A percentile compares a stretch with the other conserved stretches of the same genome.
These are phyloP conservation scores for Hemistola chrysoprasaria DNA, from an alignment of 2,888 invertebrate genomes.

Conservation along the genomic window DNA sequence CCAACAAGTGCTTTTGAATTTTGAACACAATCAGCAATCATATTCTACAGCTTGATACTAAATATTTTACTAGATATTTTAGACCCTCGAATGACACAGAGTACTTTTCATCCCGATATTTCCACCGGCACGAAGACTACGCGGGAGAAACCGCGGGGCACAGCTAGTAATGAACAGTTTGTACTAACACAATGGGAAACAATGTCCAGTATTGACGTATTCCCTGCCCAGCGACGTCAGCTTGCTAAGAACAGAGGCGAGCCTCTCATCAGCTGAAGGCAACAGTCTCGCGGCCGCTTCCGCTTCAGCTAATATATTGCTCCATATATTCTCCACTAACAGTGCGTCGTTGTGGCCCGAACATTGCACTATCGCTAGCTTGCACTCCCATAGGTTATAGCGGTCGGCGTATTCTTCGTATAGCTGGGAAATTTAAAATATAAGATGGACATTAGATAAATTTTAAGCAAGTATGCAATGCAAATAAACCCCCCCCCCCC, in stretches of 20 bases:
- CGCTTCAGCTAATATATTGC: slow-evolving; percentile 88
- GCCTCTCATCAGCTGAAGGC: slow-evolving; percentile 79
- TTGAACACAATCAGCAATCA: too few relatives aligned
- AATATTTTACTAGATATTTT: too few relatives aligned
- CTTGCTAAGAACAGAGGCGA: slow-evolving; percentile 88
- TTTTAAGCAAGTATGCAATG: not conserved
- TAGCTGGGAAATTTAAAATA: slow-evolving; percentile 70
- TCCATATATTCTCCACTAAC: slow-evolving; percentile 95
- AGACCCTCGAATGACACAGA: too few relatives aligned
- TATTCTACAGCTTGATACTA: too few relatives aligned
- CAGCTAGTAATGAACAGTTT: too few relatives aligned
- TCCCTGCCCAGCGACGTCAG: slow-evolving; percentile 88
- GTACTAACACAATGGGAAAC: slow-evolving; percentile 93
- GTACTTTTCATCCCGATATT: too few relatives aligned
- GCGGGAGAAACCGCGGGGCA: too few relatives aligned
- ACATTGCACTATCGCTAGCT: slow-evolving; percentile 96
- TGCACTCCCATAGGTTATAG: slow-evolving; percentile 95
- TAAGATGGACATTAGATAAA: slow-evolving; percentile 1
- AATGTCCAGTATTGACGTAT: slow-evolving; percentile 91
- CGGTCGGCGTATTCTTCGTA: slow-evolving; percentile 96
- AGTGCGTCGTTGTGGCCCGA: slow-evolving; percentile 95
- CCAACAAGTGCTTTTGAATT: too few relatives aligned
- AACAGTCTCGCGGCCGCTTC: slow-evolving; percentile 68
- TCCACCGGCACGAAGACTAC: too few relatives aligned
- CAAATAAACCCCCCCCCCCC: too few relatives aligned